phyloP scores from a whole-genome alignment of 2,797 vertebrate species.

The Myioborus melanocephalus region DNA sequence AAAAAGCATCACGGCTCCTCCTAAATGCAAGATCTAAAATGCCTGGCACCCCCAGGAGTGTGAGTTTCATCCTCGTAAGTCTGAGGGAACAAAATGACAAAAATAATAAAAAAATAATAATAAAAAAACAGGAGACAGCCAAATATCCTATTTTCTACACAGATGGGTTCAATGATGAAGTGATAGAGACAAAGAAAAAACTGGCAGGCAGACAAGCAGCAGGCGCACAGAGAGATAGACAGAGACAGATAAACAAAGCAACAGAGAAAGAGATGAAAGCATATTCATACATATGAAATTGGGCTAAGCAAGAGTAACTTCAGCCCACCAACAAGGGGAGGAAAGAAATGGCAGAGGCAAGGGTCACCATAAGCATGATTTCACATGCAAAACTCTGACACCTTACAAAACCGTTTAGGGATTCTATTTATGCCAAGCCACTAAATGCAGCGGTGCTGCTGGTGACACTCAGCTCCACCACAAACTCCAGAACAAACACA shows the following conservation, averaged over 20 bases:
- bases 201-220: constrained; percentile 72
- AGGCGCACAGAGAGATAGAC: constrained; percentile 60
- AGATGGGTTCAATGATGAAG: constrained; percentile 72
- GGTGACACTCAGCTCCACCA: not conserved
- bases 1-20: constrained; percentile 67
- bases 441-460: not conserved
- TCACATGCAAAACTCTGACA: constrained; percentile 30
- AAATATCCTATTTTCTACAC: constrained; percentile 69
- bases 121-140: constrained; percentile 39
- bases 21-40: constrained; percentile 64
- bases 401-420: constrained; percentile 13
- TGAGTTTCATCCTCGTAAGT: constrained; percentile 51
- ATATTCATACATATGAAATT: constrained; percentile 29
- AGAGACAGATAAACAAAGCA: constrained; percentile 70
- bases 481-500: constrained; percentile 14
- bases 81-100: constrained; percentile 58
- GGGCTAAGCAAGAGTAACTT: constrained; percentile 44
- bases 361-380: constrained; percentile 15
- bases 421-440: constrained; percentile 9
- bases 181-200: constrained; percentile 77
- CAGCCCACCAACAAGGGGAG: constrained; percentile 31
- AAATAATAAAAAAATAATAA: constrained; percentile 25
- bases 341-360: constrained; percentile 30
- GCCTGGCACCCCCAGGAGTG: constrained; percentile 66
- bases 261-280: constrained; percentile 59